Evolutionary conservation across 2,113 vertebrate species (phyloP).

Genomic region (Oophaga pumilio): DNA sequence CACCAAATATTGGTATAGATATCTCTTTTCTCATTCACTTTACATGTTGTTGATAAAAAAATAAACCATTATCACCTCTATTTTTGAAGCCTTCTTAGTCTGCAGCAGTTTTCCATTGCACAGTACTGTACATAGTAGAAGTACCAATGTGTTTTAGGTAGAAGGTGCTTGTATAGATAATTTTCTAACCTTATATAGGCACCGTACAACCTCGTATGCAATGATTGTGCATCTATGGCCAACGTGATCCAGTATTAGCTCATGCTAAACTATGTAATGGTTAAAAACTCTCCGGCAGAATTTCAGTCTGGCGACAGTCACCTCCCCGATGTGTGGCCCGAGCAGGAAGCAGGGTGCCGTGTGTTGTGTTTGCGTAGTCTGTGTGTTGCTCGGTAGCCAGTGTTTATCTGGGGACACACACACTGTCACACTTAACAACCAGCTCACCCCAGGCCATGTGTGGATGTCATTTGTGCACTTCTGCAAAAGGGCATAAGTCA

Average conservation of each 20-base stretch:
- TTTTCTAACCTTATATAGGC: constrained; percentile 24
- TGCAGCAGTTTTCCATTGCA: too few relatives aligned
- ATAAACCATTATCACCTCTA: too few relatives aligned
- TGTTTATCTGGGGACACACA: constrained; percentile 52
- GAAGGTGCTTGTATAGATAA: background rate
- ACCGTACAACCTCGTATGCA: background rate
- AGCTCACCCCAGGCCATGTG: constrained; percentile 47
- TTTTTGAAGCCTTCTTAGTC: too few relatives aligned
- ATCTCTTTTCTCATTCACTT: too few relatives aligned
- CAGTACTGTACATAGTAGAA: too few relatives aligned
- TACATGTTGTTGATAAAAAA: too few relatives aligned
- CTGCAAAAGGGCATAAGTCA: constrained; percentile 24
- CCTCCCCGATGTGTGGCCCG: constrained; percentile 5
- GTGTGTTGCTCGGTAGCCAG: constrained; percentile 52
- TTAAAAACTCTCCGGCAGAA: constrained; percentile 24
- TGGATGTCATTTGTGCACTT: constrained; percentile 51
- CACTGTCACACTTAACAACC: constrained; percentile 54
- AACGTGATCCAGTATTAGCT: background rate
- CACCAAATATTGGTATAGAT: too few relatives aligned
- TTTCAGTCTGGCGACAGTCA: constrained; percentile 48
- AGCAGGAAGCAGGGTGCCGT: constrained; percentile 47
- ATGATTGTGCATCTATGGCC: background rate
- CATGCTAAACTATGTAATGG: constrained; percentile 19
- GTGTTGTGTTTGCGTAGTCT: constrained; percentile 50
- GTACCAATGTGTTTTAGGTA: background rate